Evolutionary conservation across 1,140 invertebrate species (phyloP), one percentile per base, ranked within the genome.

Genomic region (Drosophila obscura): DNA sequence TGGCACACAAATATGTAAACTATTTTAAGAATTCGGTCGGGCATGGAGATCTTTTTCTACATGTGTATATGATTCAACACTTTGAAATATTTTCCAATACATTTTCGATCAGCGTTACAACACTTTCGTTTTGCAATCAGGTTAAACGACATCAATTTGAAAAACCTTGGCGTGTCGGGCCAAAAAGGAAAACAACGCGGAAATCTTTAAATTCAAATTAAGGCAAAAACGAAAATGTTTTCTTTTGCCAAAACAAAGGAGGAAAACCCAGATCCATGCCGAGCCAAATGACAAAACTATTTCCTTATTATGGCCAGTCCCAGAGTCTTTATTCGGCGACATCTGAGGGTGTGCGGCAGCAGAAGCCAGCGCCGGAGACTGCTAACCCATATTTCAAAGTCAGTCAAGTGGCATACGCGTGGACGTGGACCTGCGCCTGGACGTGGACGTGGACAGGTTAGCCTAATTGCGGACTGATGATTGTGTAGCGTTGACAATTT

Each of bases 361-460:
- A 31, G 31, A 31, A 9, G 31, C 2, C 31, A 9, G 8, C 31
- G 44, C 5, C 13, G 15, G 39, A 19, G 44, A 50, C 74, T 78
- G 61, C 68, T 87, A 87, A 87, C 82, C 82, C 83, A 87, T 87
- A 87, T 87, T 88, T 87, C 83, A 87, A 87, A 87, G 82, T 87
- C 82, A 88, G 66, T 88, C 82, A 88, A 76, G 61, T 75, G 66
- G 44, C 50, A 49, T 45, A 45, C 35, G 62, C 73, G 66, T 78
- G 62, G 82, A 72, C 63, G 72, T 71, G 11, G 35, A 39, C 11
- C 11, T 39, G 35, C 1, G 4, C 35, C 9, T 39, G 35, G 9
- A 39, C 35, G 35, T 11, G 35, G 9, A 35, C 44, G 53, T 51
- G 62, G 82, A 72, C 74, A 72, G 78, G 79, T 78, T 87, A 82